phyloP scores from a whole-genome alignment of 2,113 vertebrate genomes.

The Phoenicopterus ruber region DNA sequence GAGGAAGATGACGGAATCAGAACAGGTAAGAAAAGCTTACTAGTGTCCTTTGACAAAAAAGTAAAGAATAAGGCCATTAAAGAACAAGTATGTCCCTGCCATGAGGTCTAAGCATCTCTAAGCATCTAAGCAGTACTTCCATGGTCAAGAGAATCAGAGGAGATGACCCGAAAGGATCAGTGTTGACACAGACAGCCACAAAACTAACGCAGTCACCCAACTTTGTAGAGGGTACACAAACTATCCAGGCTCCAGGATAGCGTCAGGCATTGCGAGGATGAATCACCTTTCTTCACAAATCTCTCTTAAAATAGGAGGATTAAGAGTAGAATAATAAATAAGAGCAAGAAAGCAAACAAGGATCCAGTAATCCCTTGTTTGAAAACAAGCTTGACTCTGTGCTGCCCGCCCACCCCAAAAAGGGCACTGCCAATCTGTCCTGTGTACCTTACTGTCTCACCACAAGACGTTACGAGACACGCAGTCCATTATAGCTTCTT shows the following conservation, averaged over 20 bases:
- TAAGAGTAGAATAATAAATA: not conserved
- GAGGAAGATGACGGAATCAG: not conserved
- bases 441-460: not conserved
- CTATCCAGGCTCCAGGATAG: not conserved
- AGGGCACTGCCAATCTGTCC: not conserved
- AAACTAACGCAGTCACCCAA: not conserved
- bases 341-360: not conserved
- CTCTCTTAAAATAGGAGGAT: not conserved
- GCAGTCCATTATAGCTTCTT: not conserved
- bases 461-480: not conserved
- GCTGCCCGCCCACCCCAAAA: not conserved
- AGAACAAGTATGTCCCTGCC: not conserved
- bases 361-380: not conserved
- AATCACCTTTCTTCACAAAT: not conserved
- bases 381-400: not conserved
- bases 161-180: not conserved
- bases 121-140: not conserved
- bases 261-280: not conserved
- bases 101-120: not conserved
- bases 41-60: not conserved
- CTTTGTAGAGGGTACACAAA: not conserved
- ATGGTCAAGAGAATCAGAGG: not conserved
- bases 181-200: not conserved
- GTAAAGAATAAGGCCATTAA: not conserved
- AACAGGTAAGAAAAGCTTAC: not conserved